Base-by-base conservation (phyloP, 2,113 vertebrate species). In the Pelecanoides urinatrix region DNA sequence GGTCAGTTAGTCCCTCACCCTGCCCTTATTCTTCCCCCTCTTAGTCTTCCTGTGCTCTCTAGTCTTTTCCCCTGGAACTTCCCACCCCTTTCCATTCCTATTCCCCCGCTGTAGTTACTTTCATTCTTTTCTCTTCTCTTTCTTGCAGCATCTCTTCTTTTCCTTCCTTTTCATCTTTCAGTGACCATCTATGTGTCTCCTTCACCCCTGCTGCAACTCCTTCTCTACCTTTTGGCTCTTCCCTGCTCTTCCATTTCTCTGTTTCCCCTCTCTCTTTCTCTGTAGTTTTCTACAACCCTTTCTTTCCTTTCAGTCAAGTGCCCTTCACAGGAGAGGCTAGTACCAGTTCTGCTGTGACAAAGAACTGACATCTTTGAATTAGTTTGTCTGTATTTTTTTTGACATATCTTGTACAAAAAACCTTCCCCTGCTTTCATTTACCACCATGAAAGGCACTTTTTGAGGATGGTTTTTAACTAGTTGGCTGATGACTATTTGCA, bases 401-500 rank as follows among this genome's bases (percentile, higher is more conserved):
- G 1, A 78, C 32, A 49, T 17, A 58, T 87, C 68, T 89, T 21
- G 2, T 7, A 49, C 16, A 78, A 78, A 89, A 22, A 42, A n/a
- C 17, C 55, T 89, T 82, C 56, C 58, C 63, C 52, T 62, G 34
- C 80, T 94, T 96, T 89, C 58, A 68, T 95, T 81, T 38, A 45
- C 17, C 53, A 76, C 70, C 66, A 89, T 50, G 73, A 94, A 94
- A 95, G 84, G 49, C 36, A 62, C 30, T 82, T 95, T 85, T 53
- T 79, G 58, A 94, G 66, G 63, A 68, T 62, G 45, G 6, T 81
- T 93, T 96, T 91, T 75, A 94, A 68, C 77, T 89, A 90, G 70
- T 44, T 95, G 66, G 49, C 73, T 92, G 84, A 94, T 79, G 68
- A 68, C 42, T 94, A 58, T 86, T 90, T 94, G 76, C 68, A 94